phyloP scores from a whole-genome alignment of 92 coral and sea anemone genomes.

The Scolanthus callimorphus region DNA sequence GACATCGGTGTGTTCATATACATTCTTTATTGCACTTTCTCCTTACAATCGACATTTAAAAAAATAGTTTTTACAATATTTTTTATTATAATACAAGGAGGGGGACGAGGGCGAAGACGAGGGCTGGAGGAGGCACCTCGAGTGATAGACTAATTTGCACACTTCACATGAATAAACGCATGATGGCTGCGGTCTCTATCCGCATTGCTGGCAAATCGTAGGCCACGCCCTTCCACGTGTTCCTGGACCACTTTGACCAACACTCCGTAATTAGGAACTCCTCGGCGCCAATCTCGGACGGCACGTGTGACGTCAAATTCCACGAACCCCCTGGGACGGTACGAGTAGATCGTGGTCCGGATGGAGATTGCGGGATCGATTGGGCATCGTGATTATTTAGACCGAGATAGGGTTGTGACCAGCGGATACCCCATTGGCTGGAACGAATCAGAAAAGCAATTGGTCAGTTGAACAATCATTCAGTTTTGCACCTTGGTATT shows the following conservation, averaged over 20 bases:
- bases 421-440: slow-evolving; percentile 3
- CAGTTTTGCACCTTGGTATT: too few relatives aligned
- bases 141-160: too few relatives aligned
- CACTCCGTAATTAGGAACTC: slow-evolving; percentile 56
- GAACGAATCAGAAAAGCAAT: too few relatives aligned
- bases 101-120: too few relatives aligned
- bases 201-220: slow-evolving; percentile 61
- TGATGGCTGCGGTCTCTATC: slow-evolving; percentile 20
- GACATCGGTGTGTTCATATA: too few relatives aligned
- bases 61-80: too few relatives aligned
- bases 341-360: slow-evolving; percentile 45
- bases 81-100: too few relatives aligned
- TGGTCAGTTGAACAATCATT: too few relatives aligned
- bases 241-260: slow-evolving; percentile 54
- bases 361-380: slow-evolving; percentile 18
- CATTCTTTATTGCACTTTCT: too few relatives aligned
- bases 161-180: slow-evolving; percentile 40
- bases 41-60: too few relatives aligned
- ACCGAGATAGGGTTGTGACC: slow-evolving; percentile 11
- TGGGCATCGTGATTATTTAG: slow-evolving; percentile 24
- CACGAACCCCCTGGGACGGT: slow-evolving; percentile 58
- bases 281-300: slow-evolving; percentile 44
- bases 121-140: too few relatives aligned
- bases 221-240: slow-evolving; percentile 29
- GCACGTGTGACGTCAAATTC: slow-evolving; percentile 71